Base-by-base conservation (phyloP, 2,113 vertebrate species). In the Panthera leo region DNA sequence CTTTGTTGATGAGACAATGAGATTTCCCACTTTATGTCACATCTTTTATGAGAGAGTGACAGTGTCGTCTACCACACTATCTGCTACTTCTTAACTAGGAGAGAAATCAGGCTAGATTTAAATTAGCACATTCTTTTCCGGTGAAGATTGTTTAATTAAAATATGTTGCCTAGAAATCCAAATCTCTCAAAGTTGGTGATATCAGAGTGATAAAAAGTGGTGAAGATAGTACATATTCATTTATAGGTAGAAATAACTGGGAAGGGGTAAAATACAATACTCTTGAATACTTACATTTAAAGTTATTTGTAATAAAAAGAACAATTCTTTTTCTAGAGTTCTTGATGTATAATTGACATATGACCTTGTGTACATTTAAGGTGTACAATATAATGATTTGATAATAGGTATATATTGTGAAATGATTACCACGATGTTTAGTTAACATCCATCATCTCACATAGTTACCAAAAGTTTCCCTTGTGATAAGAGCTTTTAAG, bases 1-100 rank as follows among this genome's bases (percentile, higher is more conserved):
- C 76, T 89, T 86, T 93, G 18, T 71, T 91, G 73, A 95, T 91
- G 58, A 86, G 11, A 82, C 27, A 51, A 10, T 96, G 58, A 61
- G 73, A 96, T 85, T 94, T 97, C 48, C 55, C 39, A 82, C 45
- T 86, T 84, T 87, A 83, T 48, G 27, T 85, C 70, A 97, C 25
- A 89, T 85, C 31, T 83, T 88, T 95, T 85, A 27, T 76, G 36
- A 93, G 70, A 92, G 58, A 36, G 13, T 65, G 39, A 31, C 27
- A 71, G 11, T 29, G 29, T 34, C 67, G n/a, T 79, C 53, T 85
- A 85, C 19, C n/a, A 80, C 34, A 36, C 39, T 70, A 55, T 84
- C 61, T 86, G 23, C 7, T 97, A 78, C n/a, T 78, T 89, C 93
- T 86, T 84, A 68, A 92, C n/a, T 75, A 91, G 29, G 23, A 73